Base-by-base conservation (phyloP, 2,797 vertebrate genomes). In the Synaphobranchus kaupii region DNA sequence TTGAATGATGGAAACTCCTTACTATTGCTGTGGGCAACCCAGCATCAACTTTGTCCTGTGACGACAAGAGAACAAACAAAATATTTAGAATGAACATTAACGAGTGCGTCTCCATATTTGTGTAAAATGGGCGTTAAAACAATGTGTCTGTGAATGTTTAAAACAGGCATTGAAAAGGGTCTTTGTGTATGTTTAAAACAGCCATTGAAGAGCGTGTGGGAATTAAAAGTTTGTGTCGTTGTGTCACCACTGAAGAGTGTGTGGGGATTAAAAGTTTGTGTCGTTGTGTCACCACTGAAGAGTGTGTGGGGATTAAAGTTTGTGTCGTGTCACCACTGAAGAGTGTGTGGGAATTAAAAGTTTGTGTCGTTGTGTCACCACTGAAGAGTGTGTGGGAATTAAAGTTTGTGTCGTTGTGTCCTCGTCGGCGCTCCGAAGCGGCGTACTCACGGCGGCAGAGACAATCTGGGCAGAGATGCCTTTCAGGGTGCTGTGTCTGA, bases 1-100 rank as follows among this genome's bases (percentile, higher is more conserved):
- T 68, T 56, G 66, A 85, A 78, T 0, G 1, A 13, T 28, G 20
- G 84, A 88, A 93, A 97, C 15, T 34, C 8, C 98, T 98, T 94
- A 99, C 98, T 91, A 99, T 97, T 83, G 98, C 98, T 89, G 98
- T 99, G 7, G 98, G 98, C 86, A 99, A 95, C 73, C 98, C 98
- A 91, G 98, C 98, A 93, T 99, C 98, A 86, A 99, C 98, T 95
- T 98, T 99, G 93, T 99, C 98, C 98, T 99, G 92, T 80, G 91
- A 80, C 84, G 87, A 66, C 6, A 34, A 84, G 9, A 66, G 44
- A 84, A n/a, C 39, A 63, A 10, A 60, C 47, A 48, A 47, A 39
- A 6, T 48, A 22, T 8, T 80, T 25, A 78, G 15, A 78, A 20
- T 39, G 20, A 8, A 39, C 17, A 48, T 48, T 48, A 39, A 76